These are phyloP conservation scores for Betta splendens DNA, from an alignment of 2,797 vertebrate species.

Conservation along the genomic window DNA sequence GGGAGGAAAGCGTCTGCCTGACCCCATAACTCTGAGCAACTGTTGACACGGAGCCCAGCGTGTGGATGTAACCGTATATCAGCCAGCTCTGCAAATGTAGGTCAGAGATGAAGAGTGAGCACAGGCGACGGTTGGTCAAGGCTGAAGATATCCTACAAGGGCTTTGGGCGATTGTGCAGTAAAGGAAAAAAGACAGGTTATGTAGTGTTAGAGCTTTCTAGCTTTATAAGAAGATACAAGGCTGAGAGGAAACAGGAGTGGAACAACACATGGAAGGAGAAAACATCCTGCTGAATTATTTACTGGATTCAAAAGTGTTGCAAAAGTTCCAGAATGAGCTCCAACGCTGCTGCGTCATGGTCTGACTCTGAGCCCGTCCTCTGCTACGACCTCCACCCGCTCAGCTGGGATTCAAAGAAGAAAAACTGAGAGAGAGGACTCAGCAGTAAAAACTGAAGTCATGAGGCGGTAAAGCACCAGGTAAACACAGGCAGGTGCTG, in stretches of 20 bases:
- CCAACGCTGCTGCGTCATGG: conserved; percentile 6
- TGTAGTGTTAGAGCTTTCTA: too few relatives aligned
- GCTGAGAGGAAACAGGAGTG: too few relatives aligned
- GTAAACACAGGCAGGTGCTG: not conserved
- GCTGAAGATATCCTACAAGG: too few relatives aligned
- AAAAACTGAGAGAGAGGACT: not conserved
- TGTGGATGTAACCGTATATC: conserved; percentile 34
- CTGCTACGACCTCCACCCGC: conserved; percentile 25
- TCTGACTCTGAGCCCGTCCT: conserved; percentile 22
- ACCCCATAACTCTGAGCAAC: conserved; percentile 68
- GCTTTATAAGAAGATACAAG: too few relatives aligned
- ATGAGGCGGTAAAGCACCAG: not conserved
- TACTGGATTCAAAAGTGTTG: not conserved
- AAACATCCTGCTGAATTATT: not conserved
- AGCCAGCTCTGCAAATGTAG: conserved; percentile 46
- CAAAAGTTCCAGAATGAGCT: not conserved
- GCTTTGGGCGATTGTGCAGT: too few relatives aligned
- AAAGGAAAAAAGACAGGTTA: too few relatives aligned
- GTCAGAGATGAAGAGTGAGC: conserved; percentile 47
- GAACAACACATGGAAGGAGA: not conserved
- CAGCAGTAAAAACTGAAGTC: not conserved
- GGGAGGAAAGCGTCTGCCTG: conserved; percentile 43
- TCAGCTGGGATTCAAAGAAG: conserved; percentile 4
- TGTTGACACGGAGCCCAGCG: conserved; percentile 44
- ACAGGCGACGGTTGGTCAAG: not conserved